A percentile compares a stretch with the other conserved stretches of the same genome.
These are phyloP conservation scores for Agrochola litura DNA, from an alignment of 2,888 invertebrate species.

Conservation along the genomic window DNA sequence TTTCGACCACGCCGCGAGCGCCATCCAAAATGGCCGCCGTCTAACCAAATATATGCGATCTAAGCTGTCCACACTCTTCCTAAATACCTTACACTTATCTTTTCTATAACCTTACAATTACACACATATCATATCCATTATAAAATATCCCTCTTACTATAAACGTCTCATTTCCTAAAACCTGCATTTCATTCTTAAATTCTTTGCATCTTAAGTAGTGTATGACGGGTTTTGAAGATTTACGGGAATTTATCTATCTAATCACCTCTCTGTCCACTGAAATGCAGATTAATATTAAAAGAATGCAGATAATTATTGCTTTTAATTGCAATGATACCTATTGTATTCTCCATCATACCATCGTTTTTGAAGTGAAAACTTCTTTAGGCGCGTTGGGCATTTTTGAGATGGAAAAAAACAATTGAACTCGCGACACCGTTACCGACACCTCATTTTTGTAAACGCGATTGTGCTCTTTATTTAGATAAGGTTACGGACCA, in stretches of 20 bases:
- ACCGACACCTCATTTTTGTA: no score
- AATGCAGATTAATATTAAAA: conserved; percentile 10
- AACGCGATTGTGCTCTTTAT: no score
- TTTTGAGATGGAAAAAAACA: no score
- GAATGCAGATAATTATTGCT: conserved; percentile 13
- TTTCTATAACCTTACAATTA: conserved; percentile 43
- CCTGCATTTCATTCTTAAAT: conserved; percentile 29
- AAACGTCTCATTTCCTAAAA: conserved; percentile 25
- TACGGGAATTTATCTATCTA: conserved; percentile 66
- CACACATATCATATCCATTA: conserved; percentile 24
- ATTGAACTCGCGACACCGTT: no score
- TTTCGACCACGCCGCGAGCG: neutral
- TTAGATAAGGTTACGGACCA: no score
- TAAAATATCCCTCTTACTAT: conserved; percentile 53
- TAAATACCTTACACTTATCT: conserved; percentile 28
- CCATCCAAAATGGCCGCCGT: neutral
- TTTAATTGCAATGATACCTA: neutral
- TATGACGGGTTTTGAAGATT: conserved; percentile 60
- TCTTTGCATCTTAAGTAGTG: conserved; percentile 56
- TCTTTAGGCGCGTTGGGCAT: no score
- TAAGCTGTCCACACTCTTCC: conserved; percentile 10
- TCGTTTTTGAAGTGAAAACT: neutral
- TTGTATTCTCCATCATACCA: neutral
- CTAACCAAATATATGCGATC: neutral
- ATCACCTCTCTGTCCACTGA: conserved; percentile 46